phyloP scores from a whole-genome alignment of 2,888 invertebrate species.

The Arge pagana region DNA sequence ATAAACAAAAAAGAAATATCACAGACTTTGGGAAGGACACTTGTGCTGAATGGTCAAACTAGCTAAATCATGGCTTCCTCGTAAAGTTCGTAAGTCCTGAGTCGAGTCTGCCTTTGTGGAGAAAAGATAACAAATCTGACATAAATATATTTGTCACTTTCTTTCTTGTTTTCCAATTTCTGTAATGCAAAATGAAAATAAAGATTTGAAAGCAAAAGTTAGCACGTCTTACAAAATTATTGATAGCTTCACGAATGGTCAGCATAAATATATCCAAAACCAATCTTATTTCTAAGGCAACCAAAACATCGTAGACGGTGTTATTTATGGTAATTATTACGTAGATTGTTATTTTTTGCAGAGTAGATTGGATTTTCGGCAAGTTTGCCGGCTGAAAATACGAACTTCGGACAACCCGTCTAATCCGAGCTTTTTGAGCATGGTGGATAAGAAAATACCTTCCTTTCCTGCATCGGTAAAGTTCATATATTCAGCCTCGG shows the following conservation, averaged over 20 bases:
- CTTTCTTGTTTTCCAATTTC: conserved; percentile 7
- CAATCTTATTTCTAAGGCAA: conserved; percentile 5
- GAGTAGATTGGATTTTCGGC: too few relatives aligned
- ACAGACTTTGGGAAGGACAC: conserved; percentile 32
- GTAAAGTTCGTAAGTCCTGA: conserved; percentile 32
- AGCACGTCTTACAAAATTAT: neutral
- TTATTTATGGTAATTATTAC: too few relatives aligned
- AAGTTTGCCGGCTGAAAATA: too few relatives aligned
- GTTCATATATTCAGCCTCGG: too few relatives aligned
- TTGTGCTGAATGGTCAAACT: conserved; percentile 33
- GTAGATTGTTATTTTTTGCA: too few relatives aligned
- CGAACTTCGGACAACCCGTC: too few relatives aligned
- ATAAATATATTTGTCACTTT: conserved; percentile 2
- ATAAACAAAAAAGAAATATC: conserved; percentile 23
- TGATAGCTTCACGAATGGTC: neutral
- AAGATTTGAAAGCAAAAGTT: neutral
- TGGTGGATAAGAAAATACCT: too few relatives aligned
- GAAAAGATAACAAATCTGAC: conserved; percentile 18
- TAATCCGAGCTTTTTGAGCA: too few relatives aligned
- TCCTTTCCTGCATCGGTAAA: too few relatives aligned
- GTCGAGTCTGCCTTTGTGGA: conserved; percentile 30
- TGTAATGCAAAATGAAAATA: conserved; percentile 8
- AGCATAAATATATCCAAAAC: conserved; percentile 5
- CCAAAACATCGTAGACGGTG: conserved; percentile 6
- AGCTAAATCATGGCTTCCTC: conserved; percentile 34